Conservation (phyloP, 2,113 vertebrate genomes). For the Vidua chalybeata region DNA sequence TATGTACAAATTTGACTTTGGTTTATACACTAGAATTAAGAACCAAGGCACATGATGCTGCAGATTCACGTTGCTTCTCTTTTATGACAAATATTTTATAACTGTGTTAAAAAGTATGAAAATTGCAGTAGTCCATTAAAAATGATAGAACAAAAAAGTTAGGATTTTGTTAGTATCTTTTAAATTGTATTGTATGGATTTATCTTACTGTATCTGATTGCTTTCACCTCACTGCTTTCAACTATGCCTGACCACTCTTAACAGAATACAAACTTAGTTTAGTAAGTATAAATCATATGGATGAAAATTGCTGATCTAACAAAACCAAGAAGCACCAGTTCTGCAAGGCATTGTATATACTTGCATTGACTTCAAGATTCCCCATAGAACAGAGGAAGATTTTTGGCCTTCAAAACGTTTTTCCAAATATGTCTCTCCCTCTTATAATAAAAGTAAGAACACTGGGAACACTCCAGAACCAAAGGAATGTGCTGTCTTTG, state of each 20-base stretch:
- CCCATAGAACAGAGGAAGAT: neutral
- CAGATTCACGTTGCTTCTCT: neutral
- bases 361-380: neutral
- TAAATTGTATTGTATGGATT: neutral
- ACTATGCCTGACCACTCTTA: neutral
- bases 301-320: neutral
- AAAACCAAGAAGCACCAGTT: neutral
- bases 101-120: neutral
- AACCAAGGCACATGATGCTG: neutral
- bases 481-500: too few species aligned
- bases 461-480: too few species aligned
- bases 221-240: neutral
- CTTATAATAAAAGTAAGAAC: slow-evolving; percentile 5
- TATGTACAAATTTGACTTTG: neutral
- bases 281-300: neutral
- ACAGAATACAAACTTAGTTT: neutral
- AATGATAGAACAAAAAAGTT: neutral
- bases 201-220: neutral
- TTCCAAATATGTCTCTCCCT: neutral
- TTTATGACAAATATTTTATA: neutral
- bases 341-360: neutral
- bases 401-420: neutral
- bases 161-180: neutral
- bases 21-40: neutral
- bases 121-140: neutral